These are phyloP conservation scores for Drosophila mercatorum DNA, from an alignment of 2,888 invertebrate genomes.

Conservation along the genomic window DNA sequence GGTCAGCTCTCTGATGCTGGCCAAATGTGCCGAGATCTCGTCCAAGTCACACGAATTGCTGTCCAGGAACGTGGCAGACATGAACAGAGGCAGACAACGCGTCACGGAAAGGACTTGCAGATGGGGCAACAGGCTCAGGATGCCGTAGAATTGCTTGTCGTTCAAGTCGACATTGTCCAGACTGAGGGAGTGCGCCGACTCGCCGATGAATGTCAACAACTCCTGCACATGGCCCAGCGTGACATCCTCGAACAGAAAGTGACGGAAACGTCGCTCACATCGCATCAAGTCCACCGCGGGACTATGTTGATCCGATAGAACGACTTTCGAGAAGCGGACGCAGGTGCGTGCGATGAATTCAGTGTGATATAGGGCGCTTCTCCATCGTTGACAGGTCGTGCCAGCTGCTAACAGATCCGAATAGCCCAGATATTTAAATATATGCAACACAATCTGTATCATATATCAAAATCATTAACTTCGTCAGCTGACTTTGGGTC, in stretches of 20 bases:
- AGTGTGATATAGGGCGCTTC: slow-evolving; percentile 88
- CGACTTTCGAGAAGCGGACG: slow-evolving; percentile 80
- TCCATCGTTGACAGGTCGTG: slow-evolving; percentile 88
- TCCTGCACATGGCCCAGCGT: slow-evolving; percentile 82
- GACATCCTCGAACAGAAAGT: slow-evolving; percentile 80
- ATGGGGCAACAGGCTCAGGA: slow-evolving; percentile 86
- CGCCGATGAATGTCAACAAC: slow-evolving; percentile 87
- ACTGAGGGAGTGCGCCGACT: slow-evolving; percentile 86
- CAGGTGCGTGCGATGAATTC: slow-evolving; percentile 83
- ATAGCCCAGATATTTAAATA: slow-evolving; percentile 88
- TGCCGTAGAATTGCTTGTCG: slow-evolving; percentile 87
- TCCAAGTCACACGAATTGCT: slow-evolving; percentile 85
- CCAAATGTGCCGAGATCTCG: slow-evolving; percentile 83
- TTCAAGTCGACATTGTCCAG: slow-evolving; percentile 88
- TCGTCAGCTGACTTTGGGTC: slow-evolving; percentile 68
- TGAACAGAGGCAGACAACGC: slow-evolving; percentile 89
- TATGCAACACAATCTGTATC: slow-evolving; percentile 87
- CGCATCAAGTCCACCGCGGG: slow-evolving; percentile 77
- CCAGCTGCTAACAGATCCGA: slow-evolving; percentile 89
- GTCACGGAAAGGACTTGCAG: slow-evolving; percentile 87
- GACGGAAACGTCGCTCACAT: slow-evolving; percentile 75
- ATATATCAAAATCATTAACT: slow-evolving; percentile 25
- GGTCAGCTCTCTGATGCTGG: slow-evolving; percentile 86
- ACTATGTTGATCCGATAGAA: slow-evolving; percentile 78
- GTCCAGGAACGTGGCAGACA: slow-evolving; percentile 89